These are phyloP conservation scores for Neuroterus valhalla DNA, from an alignment of 1,140 invertebrate species.

Conservation along the genomic window DNA sequence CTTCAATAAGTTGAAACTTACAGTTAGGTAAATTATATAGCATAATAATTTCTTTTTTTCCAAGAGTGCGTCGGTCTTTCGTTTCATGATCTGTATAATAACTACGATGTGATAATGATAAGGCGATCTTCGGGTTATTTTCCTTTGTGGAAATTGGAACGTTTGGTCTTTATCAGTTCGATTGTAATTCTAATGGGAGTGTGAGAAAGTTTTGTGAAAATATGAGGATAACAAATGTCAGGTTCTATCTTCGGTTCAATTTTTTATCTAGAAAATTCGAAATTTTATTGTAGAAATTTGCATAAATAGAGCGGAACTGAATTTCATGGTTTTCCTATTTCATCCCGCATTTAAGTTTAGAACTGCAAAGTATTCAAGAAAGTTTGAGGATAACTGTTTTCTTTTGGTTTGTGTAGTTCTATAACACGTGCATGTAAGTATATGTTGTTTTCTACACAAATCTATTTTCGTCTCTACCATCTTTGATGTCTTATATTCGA, in stretches of 20 bases:
- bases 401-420: slow-evolving; percentile 4
- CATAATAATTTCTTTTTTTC: slow-evolving; percentile 15
- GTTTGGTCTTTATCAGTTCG: background rate
- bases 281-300: slow-evolving; percentile 25
- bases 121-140: slow-evolving; percentile 15
- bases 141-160: slow-evolving; percentile 4
- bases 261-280: slow-evolving; percentile 1
- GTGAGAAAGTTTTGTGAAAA: slow-evolving; percentile 10
- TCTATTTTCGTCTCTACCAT: slow-evolving; percentile 7
- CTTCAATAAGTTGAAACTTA: slow-evolving; percentile 19
- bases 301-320: slow-evolving; percentile 13
- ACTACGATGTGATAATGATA: slow-evolving; percentile 28
- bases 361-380: background rate
- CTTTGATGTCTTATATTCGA: background rate
- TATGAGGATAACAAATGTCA: background rate
- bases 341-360: background rate
- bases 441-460: slow-evolving; percentile 7
- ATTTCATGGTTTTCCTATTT: background rate
- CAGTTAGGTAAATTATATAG: slow-evolving; percentile 30
- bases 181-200: background rate
- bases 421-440: slow-evolving; percentile 4
- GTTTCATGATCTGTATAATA: slow-evolving; percentile 21
- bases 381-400: too few species aligned
- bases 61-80: slow-evolving; percentile 11
- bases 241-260: background rate